Evolutionary conservation across 2,797 vertebrate genomes (phyloP).

Genomic region (Trichosurus vulpecula): DNA sequence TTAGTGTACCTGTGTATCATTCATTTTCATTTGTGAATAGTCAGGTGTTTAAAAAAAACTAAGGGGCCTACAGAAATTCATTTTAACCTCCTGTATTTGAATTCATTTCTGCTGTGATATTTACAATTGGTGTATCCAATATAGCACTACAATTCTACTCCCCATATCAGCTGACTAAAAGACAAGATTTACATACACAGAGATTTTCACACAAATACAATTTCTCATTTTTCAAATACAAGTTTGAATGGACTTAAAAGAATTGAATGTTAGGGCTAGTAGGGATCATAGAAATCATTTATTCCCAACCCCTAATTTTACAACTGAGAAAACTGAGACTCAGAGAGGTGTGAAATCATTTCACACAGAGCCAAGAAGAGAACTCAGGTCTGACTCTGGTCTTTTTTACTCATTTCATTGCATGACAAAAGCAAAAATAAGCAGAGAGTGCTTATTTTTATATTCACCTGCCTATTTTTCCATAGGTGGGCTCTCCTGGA

Average conservation of each 20-base stretch:
- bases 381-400: neutral
- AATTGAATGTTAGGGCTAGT: slow-evolving; percentile 26
- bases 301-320: slow-evolving; percentile 6
- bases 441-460: neutral
- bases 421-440: neutral
- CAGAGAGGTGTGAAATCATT: neutral
- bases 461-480: neutral
- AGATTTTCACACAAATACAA: neutral
- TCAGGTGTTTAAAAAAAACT: slow-evolving; percentile 42
- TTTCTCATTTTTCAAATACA: neutral
- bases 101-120: slow-evolving; percentile 40
- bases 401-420: neutral
- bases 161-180: neutral
- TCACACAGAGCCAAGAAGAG: neutral
- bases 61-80: neutral
- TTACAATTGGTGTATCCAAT: slow-evolving; percentile 6
- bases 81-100: slow-evolving; percentile 5
- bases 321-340: neutral
- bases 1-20: slow-evolving; percentile 69
- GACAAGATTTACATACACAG: neutral
- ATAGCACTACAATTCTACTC: neutral
- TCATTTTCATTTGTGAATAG: slow-evolving; percentile 55
- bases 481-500: neutral
- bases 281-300: neutral
- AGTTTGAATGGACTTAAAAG: slow-evolving; percentile 26